These are phyloP conservation scores for pig (Sus scrofa) DNA, from an alignment of 2,113 vertebrate genomes.

Conservation along the genomic window T2T-Sscrofa CM000827.6:82648501-82649000, in stretches of 20 bases:
- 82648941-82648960: not conserved
- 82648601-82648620: not conserved
- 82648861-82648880: conserved; percentile 1
- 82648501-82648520: not conserved
- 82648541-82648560: not conserved
- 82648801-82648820: not conserved
- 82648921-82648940: not conserved
- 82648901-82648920: not conserved
- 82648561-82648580: not conserved
- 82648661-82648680: not conserved
- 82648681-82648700: accelerated
- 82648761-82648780: not conserved
- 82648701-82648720: accelerated
- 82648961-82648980: not conserved
- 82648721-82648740: accelerated
- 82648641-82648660: not conserved
- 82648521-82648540: not conserved
- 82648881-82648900: not conserved
- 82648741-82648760: not conserved
- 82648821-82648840: not conserved
- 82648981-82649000: not conserved
- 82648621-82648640: not conserved
- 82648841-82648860: not conserved
- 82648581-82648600: not conserved
- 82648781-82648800: not conserved